A percentile compares a stretch with the other conserved stretches of the same genome.
phyloP scores from a whole-genome alignment of 2,888 invertebrate genomes.

The Stratiomys singularior region DNA sequence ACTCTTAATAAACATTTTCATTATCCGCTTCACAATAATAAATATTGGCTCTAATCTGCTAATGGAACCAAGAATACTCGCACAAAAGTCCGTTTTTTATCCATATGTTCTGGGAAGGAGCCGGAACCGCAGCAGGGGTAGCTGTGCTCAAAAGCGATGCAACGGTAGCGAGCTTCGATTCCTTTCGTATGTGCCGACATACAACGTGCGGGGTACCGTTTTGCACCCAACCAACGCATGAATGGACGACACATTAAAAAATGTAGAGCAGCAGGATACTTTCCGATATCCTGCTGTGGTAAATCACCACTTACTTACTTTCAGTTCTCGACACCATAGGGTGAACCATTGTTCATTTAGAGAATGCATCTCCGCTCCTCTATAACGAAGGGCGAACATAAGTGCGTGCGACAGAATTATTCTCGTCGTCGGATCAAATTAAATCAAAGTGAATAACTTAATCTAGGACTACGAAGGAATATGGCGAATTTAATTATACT shows the following conservation, averaged over 20 bases:
- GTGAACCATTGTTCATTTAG: constrained; percentile 34
- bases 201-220: not conserved
- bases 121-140: not conserved
- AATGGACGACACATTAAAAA: constrained; percentile 37
- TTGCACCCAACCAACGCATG: not conserved
- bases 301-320: constrained; percentile 52
- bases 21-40: constrained; percentile 50
- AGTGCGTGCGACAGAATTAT: not conserved
- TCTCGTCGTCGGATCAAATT: constrained; percentile 24
- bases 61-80: constrained; percentile 50
- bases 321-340: constrained; percentile 10
- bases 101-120: constrained; percentile 14
- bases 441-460: constrained; percentile 47
- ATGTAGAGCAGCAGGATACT: constrained; percentile 48
- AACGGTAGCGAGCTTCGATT: not conserved
- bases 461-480: constrained; percentile 44
- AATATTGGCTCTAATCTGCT: constrained; percentile 50
- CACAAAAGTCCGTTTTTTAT: constrained; percentile 36
- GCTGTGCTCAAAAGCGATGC: not conserved
- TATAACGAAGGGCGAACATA: not conserved
- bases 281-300: constrained; percentile 49
- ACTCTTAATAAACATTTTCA: constrained; percentile 51
- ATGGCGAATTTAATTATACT: constrained; percentile 45
- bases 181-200: not conserved
- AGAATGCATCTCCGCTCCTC: not conserved